Evolutionary conservation across 2,888 invertebrate genomes (phyloP).

Genomic region (Ectemnius continuus): DNA sequence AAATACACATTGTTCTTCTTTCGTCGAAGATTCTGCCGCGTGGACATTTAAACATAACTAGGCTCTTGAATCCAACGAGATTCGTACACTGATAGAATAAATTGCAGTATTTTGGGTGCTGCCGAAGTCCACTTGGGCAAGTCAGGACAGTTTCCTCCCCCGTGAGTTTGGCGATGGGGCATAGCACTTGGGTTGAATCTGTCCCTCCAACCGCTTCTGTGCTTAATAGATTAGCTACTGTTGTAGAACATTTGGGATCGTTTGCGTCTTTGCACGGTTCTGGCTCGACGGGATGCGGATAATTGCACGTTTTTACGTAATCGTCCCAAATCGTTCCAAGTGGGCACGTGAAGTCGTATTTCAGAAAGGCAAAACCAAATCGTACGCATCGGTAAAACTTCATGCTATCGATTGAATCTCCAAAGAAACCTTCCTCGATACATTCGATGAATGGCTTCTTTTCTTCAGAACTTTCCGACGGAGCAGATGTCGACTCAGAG

Average conservation of each 20-base stretch:
- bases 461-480: not conserved
- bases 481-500: too few relatives aligned
- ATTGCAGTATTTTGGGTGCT: slow-evolving; percentile 81
- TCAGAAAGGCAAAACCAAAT: slow-evolving; percentile 75
- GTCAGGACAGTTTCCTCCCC: slow-evolving; percentile 85
- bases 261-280: slow-evolving; percentile 2
- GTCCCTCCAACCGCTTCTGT: too few relatives aligned
- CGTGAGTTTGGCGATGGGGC: slow-evolving; percentile 76
- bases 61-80: slow-evolving; percentile 82
- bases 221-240: too few relatives aligned
- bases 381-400: slow-evolving; percentile 46
- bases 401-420: slow-evolving; percentile 37
- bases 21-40: slow-evolving; percentile 86
- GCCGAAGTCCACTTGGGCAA: slow-evolving; percentile 89
- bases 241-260: not conserved
- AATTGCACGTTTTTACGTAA: slow-evolving; percentile 83
- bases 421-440: slow-evolving; percentile 37
- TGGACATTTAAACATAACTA: slow-evolving; percentile 86
- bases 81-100: slow-evolving; percentile 88
- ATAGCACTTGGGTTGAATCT: slow-evolving; percentile 6
- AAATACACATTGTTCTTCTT: slow-evolving; percentile 83
- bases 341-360: slow-evolving; percentile 85
- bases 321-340: slow-evolving; percentile 88
- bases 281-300: not conserved
- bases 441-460: slow-evolving; percentile 18